These are phyloP conservation scores for Ovibos moschatus DNA, from an alignment of 2,113 vertebrate species.

Conservation along the genomic window DNA sequence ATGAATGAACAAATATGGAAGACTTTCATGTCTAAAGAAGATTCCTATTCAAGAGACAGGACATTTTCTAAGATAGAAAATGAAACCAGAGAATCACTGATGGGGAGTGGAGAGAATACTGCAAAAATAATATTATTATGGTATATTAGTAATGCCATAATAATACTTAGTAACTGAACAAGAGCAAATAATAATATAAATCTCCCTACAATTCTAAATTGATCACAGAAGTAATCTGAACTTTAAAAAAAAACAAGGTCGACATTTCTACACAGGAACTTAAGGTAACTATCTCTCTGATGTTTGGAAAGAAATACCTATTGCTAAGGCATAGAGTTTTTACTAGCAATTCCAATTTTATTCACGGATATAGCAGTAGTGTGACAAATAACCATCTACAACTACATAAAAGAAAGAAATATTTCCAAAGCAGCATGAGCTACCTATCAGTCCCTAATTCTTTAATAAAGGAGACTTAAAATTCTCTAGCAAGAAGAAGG, in stretches of 20 bases:
- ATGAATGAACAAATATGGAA: background rate
- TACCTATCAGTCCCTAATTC: background rate
- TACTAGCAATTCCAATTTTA: conserved; percentile 11
- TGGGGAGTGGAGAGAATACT: background rate
- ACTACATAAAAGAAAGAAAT: background rate
- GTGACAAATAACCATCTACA: background rate
- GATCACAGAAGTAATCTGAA: background rate
- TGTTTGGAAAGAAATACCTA: background rate
- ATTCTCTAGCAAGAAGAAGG: background rate
- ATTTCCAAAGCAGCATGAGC: background rate
- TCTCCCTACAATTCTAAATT: background rate
- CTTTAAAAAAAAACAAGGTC: background rate
- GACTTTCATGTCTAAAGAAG: background rate
- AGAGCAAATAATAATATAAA: background rate
- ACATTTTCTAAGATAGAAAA: background rate
- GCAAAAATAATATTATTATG: background rate
- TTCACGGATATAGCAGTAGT: background rate
- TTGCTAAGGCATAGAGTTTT: background rate
- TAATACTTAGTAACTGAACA: background rate
- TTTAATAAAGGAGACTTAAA: background rate
- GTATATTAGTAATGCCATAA: background rate
- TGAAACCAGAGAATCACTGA: background rate
- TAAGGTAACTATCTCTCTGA: background rate
- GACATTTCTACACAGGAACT: background rate
- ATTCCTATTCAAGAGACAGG: background rate